Base-by-base conservation (phyloP, 2,888 invertebrate species). In the Tanytarsus gracilentus region DNA sequence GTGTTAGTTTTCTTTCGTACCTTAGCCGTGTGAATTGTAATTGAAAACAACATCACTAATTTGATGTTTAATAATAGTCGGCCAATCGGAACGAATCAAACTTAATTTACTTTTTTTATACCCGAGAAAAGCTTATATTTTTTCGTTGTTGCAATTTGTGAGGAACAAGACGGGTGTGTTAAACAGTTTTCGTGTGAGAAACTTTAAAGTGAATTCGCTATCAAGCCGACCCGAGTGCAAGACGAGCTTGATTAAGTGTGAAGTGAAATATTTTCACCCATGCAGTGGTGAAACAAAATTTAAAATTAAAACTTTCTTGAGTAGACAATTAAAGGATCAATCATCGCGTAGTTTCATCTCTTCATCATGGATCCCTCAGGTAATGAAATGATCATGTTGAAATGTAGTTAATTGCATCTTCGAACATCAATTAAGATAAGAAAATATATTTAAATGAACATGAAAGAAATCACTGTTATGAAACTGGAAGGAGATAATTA, bases 301-400 rank as follows among this genome's bases (percentile, higher is more conserved):
- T n/a, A n/a, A n/a, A n/a, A n/a, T n/a, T n/a, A n/a, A n/a, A n/a
- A n/a, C n/a, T n/a, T n/a, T n/a, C n/a, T n/a, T n/a, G n/a, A n/a
- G n/a, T n/a, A n/a, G n/a, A n/a, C n/a, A n/a, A n/a, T n/a, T n/a
- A n/a, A n/a, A n/a, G n/a, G n/a, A n/a, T n/a, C n/a, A n/a, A n/a
- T n/a, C n/a, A n/a, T n/a, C n/a, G n/a, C n/a, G n/a, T n/a, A n/a
- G n/a, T n/a, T n/a, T n/a, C n/a, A n/a, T n/a, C n/a, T n/a, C n/a
- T n/a, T n/a, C n/a, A 21, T 23, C 39, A 58, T 58, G 58, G 58
- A 58, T 48, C 58, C 55, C 6, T 55, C 58, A 58, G 58, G 58
- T 58, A 58, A 58, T 48, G 44, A 58, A 16, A 8, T 29, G 8
- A 7, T 26, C 18, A 27, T 29, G 39, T 9, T 18, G 11, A 33